A percentile compares a stretch with the other conserved stretches of the same genome.
Evolutionary conservation across 2,888 invertebrate species (phyloP).

Genomic region (Trachelus iudaicus): DNA sequence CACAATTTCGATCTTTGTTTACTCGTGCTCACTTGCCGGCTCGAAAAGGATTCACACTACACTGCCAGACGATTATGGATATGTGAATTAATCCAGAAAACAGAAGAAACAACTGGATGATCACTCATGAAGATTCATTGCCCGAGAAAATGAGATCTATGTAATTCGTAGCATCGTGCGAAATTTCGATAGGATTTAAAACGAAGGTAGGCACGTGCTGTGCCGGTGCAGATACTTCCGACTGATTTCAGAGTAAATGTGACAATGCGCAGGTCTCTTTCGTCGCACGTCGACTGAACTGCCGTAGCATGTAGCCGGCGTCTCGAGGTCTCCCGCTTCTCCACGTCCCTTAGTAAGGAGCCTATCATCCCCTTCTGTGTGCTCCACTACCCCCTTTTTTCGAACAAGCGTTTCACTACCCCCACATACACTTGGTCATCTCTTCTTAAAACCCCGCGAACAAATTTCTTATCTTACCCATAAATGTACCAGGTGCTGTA

Average conservation of each 20-base stretch:
- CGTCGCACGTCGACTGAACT: slow-evolving; percentile 29
- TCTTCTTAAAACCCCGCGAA: not conserved
- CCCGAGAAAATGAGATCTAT: not conserved
- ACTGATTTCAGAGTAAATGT: slow-evolving; percentile 40
- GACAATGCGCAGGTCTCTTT: slow-evolving; percentile 45
- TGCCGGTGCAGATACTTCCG: slow-evolving; percentile 39
- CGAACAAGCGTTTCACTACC: slow-evolving; percentile 19
- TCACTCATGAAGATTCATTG: not conserved
- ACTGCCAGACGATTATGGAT: not conserved
- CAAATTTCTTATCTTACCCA: slow-evolving; percentile 7
- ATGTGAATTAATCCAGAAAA: not conserved
- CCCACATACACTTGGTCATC: not conserved
- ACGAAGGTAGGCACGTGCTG: no score
- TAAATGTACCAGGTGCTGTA: not conserved
- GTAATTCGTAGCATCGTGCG: slow-evolving; percentile 11
- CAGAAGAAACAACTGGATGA: not conserved
- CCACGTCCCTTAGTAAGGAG: slow-evolving; percentile 2
- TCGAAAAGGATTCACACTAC: no score
- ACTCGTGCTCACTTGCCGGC: no score
- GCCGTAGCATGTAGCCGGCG: not conserved
- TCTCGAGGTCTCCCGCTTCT: slow-evolving; percentile 2
- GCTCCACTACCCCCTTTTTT: slow-evolving; percentile 4
- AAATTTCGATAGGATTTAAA: slow-evolving; percentile 34
- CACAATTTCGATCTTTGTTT: no score
- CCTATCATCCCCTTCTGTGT: no score